Percentiles rank a stretch among this genome's conserved stretches.
Evolutionary conservation across 2,888 invertebrate species (phyloP).

Genomic region (Carabus problematicus): DNA sequence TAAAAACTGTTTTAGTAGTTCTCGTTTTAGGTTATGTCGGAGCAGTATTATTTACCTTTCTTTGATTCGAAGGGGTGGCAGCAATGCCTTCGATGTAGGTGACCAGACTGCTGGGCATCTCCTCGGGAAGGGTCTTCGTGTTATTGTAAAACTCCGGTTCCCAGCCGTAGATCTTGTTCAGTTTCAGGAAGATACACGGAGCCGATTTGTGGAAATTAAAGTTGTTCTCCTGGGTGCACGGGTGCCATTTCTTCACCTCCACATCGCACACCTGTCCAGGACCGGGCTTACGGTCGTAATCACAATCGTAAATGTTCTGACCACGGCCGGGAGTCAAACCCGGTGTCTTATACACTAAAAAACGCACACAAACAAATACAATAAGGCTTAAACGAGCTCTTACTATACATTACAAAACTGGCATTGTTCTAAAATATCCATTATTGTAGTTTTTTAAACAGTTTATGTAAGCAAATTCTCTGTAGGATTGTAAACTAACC

Average conservation of each 20-base stretch:
- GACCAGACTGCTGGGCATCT: constrained; percentile 78
- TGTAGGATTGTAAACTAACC: no score
- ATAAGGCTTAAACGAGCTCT: no score
- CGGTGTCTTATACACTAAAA: constrained; percentile 74
- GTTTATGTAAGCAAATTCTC: no score
- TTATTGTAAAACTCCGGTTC: constrained; percentile 82
- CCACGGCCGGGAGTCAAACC: constrained; percentile 75
- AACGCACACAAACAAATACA: no score
- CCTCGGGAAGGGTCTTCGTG: constrained; percentile 70
- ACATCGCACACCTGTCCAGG: constrained; percentile 86
- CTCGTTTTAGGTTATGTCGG: background rate
- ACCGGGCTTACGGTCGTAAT: constrained; percentile 73
- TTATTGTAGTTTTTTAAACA: no score
- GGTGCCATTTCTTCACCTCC: constrained; percentile 79
- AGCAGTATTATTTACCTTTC: constrained; percentile 14
- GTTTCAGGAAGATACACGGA: constrained; percentile 93
- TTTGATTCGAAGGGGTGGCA: constrained; percentile 18
- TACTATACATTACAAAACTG: no score
- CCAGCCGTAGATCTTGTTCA: constrained; percentile 96
- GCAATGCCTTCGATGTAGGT: constrained; percentile 64
- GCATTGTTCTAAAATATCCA: no score
- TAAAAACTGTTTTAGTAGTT: background rate
- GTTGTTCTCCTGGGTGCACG: constrained; percentile 82
- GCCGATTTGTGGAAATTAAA: constrained; percentile 92
- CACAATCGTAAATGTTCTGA: constrained; percentile 78